These are phyloP conservation scores for Tapera naevia DNA, from an alignment of 2,797 vertebrate genomes.

Conservation along the genomic window DNA sequence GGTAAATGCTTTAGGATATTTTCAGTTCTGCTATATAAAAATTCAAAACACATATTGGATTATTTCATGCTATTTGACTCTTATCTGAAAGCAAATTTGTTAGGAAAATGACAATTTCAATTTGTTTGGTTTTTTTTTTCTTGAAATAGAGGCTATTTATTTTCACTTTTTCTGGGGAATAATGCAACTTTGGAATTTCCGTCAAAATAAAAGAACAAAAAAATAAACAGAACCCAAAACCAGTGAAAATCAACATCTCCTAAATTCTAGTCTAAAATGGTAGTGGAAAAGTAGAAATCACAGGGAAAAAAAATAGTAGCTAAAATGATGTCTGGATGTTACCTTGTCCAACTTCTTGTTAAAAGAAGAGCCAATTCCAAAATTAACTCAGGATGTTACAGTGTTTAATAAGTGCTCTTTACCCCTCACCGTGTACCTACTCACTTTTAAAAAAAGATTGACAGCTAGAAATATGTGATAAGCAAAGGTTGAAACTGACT, in stretches of 20 bases:
- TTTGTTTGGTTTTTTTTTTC: neutral
- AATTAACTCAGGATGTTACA: neutral
- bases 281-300: neutral
- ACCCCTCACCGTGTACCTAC: too few species aligned
- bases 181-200: neutral
- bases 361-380: neutral
- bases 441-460: neutral
- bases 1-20: neutral
- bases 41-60: neutral
- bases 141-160: neutral
- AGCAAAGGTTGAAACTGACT: neutral
- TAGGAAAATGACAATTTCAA: neutral
- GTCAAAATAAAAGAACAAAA: neutral
- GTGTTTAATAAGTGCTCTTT: neutral
- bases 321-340: neutral
- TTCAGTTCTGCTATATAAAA: neutral
- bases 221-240: neutral
- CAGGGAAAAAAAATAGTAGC: fast-evolving
- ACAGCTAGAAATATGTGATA: neutral
- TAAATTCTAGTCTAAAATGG: neutral
- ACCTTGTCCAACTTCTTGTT: fast-evolving
- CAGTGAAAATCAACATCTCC: neutral
- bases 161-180: neutral
- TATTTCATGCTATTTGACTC: neutral
- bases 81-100: neutral